A percentile compares a stretch with the other conserved stretches of the same genome.
phyloP scores from a whole-genome alignment of 2,888 invertebrate species.

The Empis stercorea region DNA sequence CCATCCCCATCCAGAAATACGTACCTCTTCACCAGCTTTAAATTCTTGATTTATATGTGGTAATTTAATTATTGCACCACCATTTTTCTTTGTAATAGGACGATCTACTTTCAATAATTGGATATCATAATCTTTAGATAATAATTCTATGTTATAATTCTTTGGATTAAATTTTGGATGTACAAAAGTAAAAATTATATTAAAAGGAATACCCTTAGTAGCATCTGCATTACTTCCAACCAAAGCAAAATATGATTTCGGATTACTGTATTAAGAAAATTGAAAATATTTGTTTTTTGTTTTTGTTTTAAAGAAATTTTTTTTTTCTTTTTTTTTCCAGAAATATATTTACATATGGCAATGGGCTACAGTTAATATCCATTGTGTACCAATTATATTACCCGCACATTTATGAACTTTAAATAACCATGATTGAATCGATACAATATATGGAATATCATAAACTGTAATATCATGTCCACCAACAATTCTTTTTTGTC shows the following conservation, averaged over 20 bases:
- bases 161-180: slow-evolving; percentile 1
- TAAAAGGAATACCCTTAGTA: neutral
- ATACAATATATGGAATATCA: slow-evolving; percentile 5
- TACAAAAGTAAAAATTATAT: neutral
- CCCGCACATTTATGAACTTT: slow-evolving; percentile 4
- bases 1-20: slow-evolving; percentile 6
- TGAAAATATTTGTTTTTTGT: neutral
- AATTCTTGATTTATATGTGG: neutral
- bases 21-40: neutral
- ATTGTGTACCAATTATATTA: slow-evolving; percentile 3
- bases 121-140: slow-evolving; percentile 3
- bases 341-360: slow-evolving; percentile 2
- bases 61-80: slow-evolving; percentile 4
- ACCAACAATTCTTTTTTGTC: slow-evolving; percentile 3
- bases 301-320: neutral
- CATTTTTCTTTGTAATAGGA: neutral
- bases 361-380: slow-evolving; percentile 8
- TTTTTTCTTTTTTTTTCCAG: too few species aligned
- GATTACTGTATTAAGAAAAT: neutral
- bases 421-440: neutral
- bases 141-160: too few species aligned
- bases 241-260: neutral
- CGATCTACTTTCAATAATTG: slow-evolving; percentile 1
- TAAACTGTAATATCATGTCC: neutral
- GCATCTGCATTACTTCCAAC: neutral